Conservation (phyloP, 2,113 vertebrate species). For the Plectropomus leopardus region DNA sequence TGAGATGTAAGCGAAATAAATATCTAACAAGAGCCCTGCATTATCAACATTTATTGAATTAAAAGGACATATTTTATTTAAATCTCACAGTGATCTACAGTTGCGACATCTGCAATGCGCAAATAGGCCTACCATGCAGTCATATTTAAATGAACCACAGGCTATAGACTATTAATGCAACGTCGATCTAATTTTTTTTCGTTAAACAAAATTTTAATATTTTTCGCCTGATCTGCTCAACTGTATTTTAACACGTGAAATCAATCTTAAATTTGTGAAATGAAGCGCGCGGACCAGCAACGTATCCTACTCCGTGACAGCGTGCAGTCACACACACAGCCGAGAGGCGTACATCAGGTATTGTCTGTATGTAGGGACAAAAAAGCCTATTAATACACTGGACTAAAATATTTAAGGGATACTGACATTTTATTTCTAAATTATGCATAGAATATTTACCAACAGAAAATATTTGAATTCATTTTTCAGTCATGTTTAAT, state of each 20-base stretch:
- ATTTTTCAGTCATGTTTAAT: neutral
- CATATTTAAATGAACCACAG: neutral
- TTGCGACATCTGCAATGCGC: neutral
- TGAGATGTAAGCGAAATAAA: neutral
- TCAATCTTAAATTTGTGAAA: slow-evolving; percentile 21
- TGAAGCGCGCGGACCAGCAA: slow-evolving; percentile 7
- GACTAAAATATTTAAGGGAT: neutral
- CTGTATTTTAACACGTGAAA: slow-evolving; percentile 24
- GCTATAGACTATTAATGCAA: neutral
- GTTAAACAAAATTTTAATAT: neutral
- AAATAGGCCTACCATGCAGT: neutral
- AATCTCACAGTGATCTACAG: neutral
- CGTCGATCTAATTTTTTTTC: neutral
- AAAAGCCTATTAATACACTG: neutral
- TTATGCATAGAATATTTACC: neutral
- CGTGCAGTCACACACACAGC: neutral
- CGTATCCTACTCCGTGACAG: neutral
- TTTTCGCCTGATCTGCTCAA: neutral
- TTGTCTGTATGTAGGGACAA: neutral
- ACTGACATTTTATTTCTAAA: neutral
- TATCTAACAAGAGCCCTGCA: neutral
- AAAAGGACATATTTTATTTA: neutral
- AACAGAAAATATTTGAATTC: neutral
- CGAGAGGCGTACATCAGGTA: no score
- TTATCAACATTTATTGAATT: neutral